Evolutionary conservation across 2,797 vertebrate genomes (phyloP).

Genomic region (Mus minutoides): DNA sequence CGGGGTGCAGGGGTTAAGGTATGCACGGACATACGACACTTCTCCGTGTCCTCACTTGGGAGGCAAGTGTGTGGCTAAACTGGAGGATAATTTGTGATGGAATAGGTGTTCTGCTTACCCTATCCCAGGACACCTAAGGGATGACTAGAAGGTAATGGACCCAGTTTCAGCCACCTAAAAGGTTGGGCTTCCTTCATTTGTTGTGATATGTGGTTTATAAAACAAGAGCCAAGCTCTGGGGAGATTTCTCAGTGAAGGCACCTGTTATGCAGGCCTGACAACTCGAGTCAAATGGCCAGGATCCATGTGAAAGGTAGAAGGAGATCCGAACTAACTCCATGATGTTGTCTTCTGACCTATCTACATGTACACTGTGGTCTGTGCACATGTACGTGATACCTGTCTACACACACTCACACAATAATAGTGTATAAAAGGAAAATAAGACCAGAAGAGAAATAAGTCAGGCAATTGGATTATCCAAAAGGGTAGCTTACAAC

Average conservation of each 20-base stretch:
- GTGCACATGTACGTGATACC: background rate
- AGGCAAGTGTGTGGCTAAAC: background rate
- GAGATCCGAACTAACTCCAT: background rate
- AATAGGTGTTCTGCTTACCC: conserved; percentile 36
- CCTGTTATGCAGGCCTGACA: background rate
- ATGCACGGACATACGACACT: background rate
- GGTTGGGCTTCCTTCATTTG: background rate
- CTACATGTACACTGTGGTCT: background rate
- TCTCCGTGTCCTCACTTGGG: conserved; percentile 7
- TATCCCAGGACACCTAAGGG: background rate
- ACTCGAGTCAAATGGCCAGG: background rate
- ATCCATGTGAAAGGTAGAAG: background rate
- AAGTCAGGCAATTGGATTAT: background rate
- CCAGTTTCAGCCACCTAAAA: conserved; percentile 37
- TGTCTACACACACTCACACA: background rate
- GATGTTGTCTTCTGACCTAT: background rate
- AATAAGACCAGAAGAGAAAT: conserved; percentile 33
- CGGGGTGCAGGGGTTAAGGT: background rate
- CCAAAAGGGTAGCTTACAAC: background rate
- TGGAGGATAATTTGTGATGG: conserved; percentile 18
- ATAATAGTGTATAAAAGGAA: background rate
- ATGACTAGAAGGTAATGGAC: conserved; percentile 15
- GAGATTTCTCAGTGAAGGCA: background rate
- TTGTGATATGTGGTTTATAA: background rate
- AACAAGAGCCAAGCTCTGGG: background rate